These are phyloP conservation scores for Chamaea fasciata DNA, from an alignment of 2,113 vertebrate genomes.

Conservation along the genomic window DNA sequence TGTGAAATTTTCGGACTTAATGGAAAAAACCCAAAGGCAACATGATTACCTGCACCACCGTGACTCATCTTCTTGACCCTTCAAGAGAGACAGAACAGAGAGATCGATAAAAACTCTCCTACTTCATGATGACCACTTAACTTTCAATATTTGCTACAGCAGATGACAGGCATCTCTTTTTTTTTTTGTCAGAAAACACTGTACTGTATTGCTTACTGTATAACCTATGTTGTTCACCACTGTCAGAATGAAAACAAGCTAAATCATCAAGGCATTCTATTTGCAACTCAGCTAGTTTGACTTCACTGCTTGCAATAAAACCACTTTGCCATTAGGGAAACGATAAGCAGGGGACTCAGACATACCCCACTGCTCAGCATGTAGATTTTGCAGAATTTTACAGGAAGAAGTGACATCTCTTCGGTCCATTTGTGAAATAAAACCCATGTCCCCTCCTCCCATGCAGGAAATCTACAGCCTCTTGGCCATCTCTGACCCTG, in stretches of 20 bases:
- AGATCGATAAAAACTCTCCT: background rate
- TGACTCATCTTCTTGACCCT: background rate
- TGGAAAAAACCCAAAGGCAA: background rate
- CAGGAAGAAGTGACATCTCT: background rate
- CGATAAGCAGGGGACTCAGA: background rate
- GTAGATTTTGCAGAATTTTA: background rate
- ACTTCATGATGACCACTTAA: background rate
- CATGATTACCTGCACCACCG: background rate
- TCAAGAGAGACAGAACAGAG: background rate
- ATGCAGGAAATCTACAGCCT: background rate
- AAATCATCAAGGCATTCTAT: background rate
- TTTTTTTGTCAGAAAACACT: slow-evolving; percentile 14
- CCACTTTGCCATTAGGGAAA: background rate
- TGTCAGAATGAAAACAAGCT: background rate
- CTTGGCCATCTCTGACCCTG: background rate
- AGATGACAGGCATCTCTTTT: background rate
- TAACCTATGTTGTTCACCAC: background rate
- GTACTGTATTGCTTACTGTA: background rate
- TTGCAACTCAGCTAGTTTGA: background rate
- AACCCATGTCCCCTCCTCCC: background rate
- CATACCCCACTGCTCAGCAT: fast-evolving
- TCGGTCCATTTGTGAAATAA: background rate
- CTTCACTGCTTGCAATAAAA: background rate
- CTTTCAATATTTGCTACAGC: background rate
- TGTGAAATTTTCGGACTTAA: background rate